Evolutionary conservation across 2,113 vertebrate species (phyloP).

Genomic region (Phycodurus eques): DNA sequence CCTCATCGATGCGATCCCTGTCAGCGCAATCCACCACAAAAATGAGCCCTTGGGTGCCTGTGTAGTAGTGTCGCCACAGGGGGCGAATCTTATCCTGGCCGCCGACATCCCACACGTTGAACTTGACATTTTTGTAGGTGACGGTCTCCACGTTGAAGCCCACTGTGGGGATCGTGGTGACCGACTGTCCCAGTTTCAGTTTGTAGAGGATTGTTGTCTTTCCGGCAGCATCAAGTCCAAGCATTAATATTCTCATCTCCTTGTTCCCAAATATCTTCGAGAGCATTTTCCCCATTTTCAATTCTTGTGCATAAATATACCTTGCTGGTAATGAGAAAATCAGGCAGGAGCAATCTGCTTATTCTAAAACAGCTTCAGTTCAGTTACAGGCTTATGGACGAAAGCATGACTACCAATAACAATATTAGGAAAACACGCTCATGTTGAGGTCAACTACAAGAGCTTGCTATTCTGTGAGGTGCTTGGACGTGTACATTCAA

Average conservation of each 20-base stretch:
- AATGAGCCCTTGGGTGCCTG: constrained; percentile 96
- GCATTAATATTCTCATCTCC: constrained; percentile 99
- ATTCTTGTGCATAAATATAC: constrained; percentile 74
- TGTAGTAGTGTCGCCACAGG: constrained; percentile 99
- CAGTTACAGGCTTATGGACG: constrained; percentile 24
- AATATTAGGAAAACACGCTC: constrained; percentile 19
- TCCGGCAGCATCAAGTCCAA: constrained; percentile 95
- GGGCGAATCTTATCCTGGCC: constrained; percentile 99
- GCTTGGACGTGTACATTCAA: constrained; percentile 40
- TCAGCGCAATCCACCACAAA: constrained; percentile 99
- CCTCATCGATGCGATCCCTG: constrained; percentile 97
- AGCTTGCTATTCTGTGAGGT: constrained; percentile 13
- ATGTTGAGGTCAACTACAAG: constrained; percentile 26
- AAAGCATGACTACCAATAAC: constrained; percentile 38
- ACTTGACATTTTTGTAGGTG: constrained; percentile 99
- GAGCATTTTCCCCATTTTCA: constrained; percentile 97
- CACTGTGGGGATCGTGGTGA: constrained; percentile 98
- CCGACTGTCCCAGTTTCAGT: constrained; percentile 97
- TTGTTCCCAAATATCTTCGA: constrained; percentile 99
- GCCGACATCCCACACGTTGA: constrained; percentile 99
- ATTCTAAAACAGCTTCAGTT: constrained; percentile 18
- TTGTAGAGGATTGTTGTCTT: constrained; percentile 99
- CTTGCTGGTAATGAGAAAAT: constrained; percentile 42
- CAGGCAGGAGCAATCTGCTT: constrained; percentile 4
- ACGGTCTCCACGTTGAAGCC: constrained; percentile 99